Evolutionary conservation across 2,113 vertebrate species (phyloP), one percentile per base, ranked within the genome.

Genomic region (Rhinolophus ferrumequinum): DNA sequence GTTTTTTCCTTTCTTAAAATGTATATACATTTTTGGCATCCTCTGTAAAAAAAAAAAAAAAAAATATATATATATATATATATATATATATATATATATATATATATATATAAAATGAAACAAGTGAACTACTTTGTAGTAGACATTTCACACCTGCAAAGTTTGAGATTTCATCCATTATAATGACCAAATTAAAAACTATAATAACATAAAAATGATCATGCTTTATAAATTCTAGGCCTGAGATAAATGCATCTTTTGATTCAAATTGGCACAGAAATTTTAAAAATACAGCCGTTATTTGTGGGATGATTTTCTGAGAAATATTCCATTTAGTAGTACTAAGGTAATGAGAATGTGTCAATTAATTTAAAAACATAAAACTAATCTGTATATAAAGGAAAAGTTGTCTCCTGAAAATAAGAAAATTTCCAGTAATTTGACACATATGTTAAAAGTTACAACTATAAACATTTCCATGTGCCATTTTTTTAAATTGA

Each of bases 171-270:
- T 77, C 18, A 26, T 90, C 3, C 24, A 96, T 73, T 54, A 14
- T 50, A 83, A 35, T 93, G 8, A 41, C 22, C 81, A 54, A 73
- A 15, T 56, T 88, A 24, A 84, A 85, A 30, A 2, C 16, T 76
- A 58, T 50, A 70, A 85, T 5, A 87, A 54, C 56, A 88, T 67
- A 85, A 96, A 92, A 80, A 50, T 33, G 19, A 88, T 86, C 67
- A 26, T 66, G 47, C 44, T 83, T 81, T 94, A 58, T 1, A 60
- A 50, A 47, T 88, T 96, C 41, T 82, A 93, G 58, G 21, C 64
- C 38, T 93, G 56, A 70, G 22, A 87, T 54, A 88, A 58, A 58
- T 2, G 0, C 4, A 19, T 92, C 54, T 95, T 93, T 88, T 72
- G 35, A 7, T 97, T 89, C 77, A 94, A 92, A 11, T 5, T 88